phyloP scores from a whole-genome alignment of 2,797 vertebrate species.

The Triplophysa bombifrons region DNA sequence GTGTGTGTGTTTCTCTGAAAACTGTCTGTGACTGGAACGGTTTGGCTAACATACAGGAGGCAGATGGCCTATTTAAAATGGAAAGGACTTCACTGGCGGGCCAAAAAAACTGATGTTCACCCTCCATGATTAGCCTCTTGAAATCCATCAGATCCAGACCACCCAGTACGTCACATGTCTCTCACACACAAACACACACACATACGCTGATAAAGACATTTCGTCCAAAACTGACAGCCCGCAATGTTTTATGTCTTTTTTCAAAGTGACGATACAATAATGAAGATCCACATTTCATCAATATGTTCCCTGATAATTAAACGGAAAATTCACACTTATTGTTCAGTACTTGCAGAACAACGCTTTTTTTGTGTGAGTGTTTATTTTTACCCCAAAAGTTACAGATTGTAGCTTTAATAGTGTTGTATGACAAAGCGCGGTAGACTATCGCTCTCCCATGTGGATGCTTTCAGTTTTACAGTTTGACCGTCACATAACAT shows the following conservation, averaged over 20 bases:
- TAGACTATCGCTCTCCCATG: too few relatives aligned
- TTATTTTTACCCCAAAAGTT: too few relatives aligned
- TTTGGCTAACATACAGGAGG: slow-evolving; percentile 67
- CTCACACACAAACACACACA: slow-evolving; percentile 9
- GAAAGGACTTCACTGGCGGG: slow-evolving; percentile 44
- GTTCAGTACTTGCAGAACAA: too few relatives aligned
- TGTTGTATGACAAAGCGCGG: too few relatives aligned
- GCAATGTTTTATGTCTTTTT: background rate
- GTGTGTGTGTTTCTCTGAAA: slow-evolving; percentile 19
- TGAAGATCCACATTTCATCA: background rate
- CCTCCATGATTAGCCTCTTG: slow-evolving; percentile 33
- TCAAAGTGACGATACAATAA: too few relatives aligned
- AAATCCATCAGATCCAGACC: slow-evolving; percentile 25
- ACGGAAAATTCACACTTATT: background rate
- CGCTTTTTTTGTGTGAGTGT: too few relatives aligned
- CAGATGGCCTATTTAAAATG: slow-evolving; percentile 75
- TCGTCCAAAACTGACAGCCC: background rate
- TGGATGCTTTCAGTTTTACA: too few relatives aligned
- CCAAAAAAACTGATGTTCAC: slow-evolving; percentile 35
- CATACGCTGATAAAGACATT: too few relatives aligned
- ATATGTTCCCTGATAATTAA: background rate
- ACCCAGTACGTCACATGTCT: slow-evolving; percentile 23
- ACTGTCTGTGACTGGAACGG: slow-evolving; percentile 57
- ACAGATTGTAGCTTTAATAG: too few relatives aligned
- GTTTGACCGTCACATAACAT: too few relatives aligned